Evolutionary conservation across 2,113 vertebrate species (phyloP), one percentile per base, ranked within the genome.

Genomic region (Hylia prasina): DNA sequence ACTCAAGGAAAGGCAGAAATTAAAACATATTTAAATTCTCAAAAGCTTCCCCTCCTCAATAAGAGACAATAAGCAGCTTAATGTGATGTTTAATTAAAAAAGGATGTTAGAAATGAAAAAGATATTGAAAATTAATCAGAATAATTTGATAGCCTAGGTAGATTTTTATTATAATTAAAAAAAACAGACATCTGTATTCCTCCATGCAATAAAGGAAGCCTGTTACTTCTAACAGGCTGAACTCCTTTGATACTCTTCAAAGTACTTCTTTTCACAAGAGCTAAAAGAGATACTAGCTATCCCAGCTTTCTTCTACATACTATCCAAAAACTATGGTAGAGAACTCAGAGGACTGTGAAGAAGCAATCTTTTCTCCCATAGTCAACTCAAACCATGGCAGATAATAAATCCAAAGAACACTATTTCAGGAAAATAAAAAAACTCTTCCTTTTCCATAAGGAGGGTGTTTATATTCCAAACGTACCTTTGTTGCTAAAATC

Each of bases 401-500:
- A 50, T 23, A 85, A 72, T 31, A 87, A 53, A 82, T 28, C 3
- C 61, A 69, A 89, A 65, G 4, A 85, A 60, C 89, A 50, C 11
- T 54, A n/a, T 12, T 61, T 40, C 11, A 73, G 27, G 23, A n/a
- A 50, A 73, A 51, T 9, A 58, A 78, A 79, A 40, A 73, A n/a
- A 51, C n/a, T n/a, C n/a, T n/a, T 60, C 15, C 3, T 66, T 82
- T 85, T 90, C 87, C 69, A 58, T 30, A 85, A 58, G 44, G 13
- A 73, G 30, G 33, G 7, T 33, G 51, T 80, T 82, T 94, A 71
- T 76, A 87, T 72, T 70, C 30, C 21, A 86, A 33, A n/a, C 3
- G 77, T 98, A 98, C 98, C 98, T 98, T 98, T 98, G 97, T 98
- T 98, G 94, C 98, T 98, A 89, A 98, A 98, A 94, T 98, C 98